A percentile compares a stretch with the other conserved stretches of the same genome.
Conservation (phyloP, 2,797 vertebrate species). For the Calcarius lapponicus region DNA sequence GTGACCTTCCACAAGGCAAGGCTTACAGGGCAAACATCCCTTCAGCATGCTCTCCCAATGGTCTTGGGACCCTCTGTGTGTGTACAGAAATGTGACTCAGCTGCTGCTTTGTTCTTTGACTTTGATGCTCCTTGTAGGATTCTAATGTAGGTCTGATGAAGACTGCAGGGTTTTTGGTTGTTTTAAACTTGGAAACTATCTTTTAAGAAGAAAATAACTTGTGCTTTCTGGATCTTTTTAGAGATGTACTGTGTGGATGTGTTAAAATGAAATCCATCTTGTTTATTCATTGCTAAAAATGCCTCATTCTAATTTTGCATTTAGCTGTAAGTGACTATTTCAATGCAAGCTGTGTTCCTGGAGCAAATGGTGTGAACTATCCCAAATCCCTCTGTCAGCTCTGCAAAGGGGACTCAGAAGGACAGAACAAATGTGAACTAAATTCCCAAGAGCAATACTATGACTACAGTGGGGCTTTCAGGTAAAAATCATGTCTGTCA, state of each 20-base stretch:
- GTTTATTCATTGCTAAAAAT: not conserved
- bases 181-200: not conserved
- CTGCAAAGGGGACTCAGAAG: conserved; percentile 79
- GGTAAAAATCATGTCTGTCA: conserved; percentile 72
- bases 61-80: not conserved
- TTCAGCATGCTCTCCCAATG: rapidly evolving
- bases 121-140: not conserved
- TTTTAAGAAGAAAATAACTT: not conserved
- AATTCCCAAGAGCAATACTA: conserved; percentile 83
- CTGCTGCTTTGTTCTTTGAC: not conserved
- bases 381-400: conserved; percentile 83
- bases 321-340: conserved; percentile 89
- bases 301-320: not conserved
- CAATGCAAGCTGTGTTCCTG: conserved; percentile 88
- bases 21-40: not conserved
- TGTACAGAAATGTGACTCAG: not conserved
- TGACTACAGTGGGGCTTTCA: conserved; percentile 90
- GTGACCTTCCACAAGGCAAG: conserved; percentile 83
- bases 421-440: conserved; percentile 76
- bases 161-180: not conserved
- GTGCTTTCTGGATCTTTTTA: not conserved
- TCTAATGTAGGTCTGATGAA: not conserved
- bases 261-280: not conserved
- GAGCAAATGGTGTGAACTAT: conserved; percentile 72
- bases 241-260: not conserved